Percentiles rank a stretch among this genome's conserved stretches.
Evolutionary conservation across 2,888 invertebrate genomes (phyloP).

Genomic region (Drosophila kambysellisi): DNA sequence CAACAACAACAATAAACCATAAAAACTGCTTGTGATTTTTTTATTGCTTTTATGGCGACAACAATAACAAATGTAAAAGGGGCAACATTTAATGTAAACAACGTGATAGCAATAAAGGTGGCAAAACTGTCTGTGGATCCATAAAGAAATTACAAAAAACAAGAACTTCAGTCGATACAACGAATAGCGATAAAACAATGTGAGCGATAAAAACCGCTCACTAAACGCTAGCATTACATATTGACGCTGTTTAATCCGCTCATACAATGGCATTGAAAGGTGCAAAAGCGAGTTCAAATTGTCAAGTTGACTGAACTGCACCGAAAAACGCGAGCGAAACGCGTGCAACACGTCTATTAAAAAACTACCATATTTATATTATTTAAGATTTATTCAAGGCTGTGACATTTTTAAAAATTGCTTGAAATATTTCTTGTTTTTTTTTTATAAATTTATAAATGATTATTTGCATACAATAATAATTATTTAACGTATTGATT

Average conservation of each 20-base stretch:
- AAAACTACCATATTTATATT: conserved; percentile 2
- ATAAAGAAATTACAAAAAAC: conserved; percentile 16
- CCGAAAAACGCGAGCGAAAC: conserved; percentile 37
- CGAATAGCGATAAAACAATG: conserved; percentile 1
- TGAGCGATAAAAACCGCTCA: conserved; percentile 2
- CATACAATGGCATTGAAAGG: conserved; percentile 41
- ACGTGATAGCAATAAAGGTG: conserved; percentile 42
- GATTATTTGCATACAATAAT: background rate
- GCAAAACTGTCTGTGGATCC: conserved; percentile 27
- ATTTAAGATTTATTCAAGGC: background rate
- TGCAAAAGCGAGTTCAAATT: conserved; percentile 11
- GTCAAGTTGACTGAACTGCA: conserved; percentile 48
- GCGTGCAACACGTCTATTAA: conserved; percentile 16
- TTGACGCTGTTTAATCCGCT: conserved; percentile 1
- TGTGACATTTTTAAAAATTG: background rate
- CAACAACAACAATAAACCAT: conserved; percentile 30
- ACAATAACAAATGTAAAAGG: conserved; percentile 7
- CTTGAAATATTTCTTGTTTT: background rate
- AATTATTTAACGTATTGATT: background rate
- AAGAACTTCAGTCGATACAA: background rate
- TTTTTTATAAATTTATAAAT: too few species aligned
- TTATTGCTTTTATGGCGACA: conserved; percentile 30
- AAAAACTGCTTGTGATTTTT: conserved; percentile 33
- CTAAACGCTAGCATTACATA: conserved; percentile 16
- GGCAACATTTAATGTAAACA: conserved; percentile 24